These are phyloP conservation scores for Crematogaster levior DNA, from an alignment of 2,888 invertebrate genomes.

Conservation along the genomic window DNA sequence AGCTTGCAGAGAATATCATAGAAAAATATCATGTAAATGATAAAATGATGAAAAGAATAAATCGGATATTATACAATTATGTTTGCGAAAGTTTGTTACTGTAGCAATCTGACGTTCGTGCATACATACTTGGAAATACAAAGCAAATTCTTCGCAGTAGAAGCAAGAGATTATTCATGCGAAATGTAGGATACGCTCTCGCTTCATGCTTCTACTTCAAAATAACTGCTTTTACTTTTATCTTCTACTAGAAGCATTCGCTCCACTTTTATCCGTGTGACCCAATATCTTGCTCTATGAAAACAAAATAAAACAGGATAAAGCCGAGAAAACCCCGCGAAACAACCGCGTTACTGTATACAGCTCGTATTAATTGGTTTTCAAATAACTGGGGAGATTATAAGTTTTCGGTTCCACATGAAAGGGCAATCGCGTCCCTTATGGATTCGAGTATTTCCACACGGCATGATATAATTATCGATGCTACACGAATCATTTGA, in stretches of 20 bases:
- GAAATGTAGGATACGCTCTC: constrained; percentile 44
- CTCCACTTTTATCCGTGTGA: constrained; percentile 12
- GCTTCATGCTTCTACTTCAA: constrained; percentile 45
- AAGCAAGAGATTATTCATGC: constrained; percentile 38
- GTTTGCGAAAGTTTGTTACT: neutral
- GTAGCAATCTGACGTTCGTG: neutral
- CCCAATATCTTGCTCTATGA: neutral
- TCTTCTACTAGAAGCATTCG: constrained; percentile 2
- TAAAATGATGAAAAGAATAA: neutral
- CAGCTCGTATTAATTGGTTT: constrained; percentile 26
- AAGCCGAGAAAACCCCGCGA: constrained; percentile 5
- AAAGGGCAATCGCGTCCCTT: neutral
- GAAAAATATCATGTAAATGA: too few relatives aligned
- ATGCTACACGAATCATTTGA: neutral
- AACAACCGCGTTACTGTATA: neutral
- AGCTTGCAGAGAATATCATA: neutral
- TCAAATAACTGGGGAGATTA: neutral
- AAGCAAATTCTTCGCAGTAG: constrained; percentile 4
- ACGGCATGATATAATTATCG: neutral
- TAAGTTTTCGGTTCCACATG: neutral
- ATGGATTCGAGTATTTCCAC: neutral
- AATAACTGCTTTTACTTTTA: constrained; percentile 42
- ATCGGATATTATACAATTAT: neutral
- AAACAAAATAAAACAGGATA: neutral
- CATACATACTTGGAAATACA: neutral